Conservation (phyloP, 1,140 invertebrate species). For the Bombus polaris region DNA sequence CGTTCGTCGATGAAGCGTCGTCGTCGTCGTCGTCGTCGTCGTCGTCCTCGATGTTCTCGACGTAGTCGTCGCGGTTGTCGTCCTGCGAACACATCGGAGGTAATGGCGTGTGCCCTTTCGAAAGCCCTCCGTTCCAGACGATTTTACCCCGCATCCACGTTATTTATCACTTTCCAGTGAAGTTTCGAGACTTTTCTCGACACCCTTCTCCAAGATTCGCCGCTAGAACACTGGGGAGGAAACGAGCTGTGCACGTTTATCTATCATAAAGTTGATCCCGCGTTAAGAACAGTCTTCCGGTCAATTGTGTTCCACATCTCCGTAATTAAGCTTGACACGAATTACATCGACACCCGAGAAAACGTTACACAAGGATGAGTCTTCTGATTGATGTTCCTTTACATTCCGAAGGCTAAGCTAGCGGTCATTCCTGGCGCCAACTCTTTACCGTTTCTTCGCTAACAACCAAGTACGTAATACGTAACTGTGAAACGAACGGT, state of each 20-base stretch:
- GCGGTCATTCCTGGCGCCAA: no score
- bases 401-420: background rate
- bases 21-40: conserved; percentile 59
- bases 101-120: conserved; percentile 78
- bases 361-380: background rate
- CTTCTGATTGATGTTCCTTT: background rate
- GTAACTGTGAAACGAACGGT: background rate
- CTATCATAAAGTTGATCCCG: conserved; percentile 42
- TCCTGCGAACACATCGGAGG: conserved; percentile 70
- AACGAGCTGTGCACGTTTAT: conserved; percentile 50
- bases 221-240: conserved; percentile 26
- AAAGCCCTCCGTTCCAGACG: conserved; percentile 77
- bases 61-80: conserved; percentile 59
- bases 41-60: conserved; percentile 9
- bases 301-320: conserved; percentile 37
- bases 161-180: conserved; percentile 76
- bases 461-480: no score
- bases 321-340: conserved; percentile 27
- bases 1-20: background rate
- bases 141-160: conserved; percentile 76
- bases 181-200: conserved; percentile 50
- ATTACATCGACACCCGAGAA: background rate
- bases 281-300: conserved; percentile 51
- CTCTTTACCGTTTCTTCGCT: background rate
- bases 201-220: conserved; percentile 14